Base-by-base conservation (phyloP, 2,888 invertebrate species). In the Syritta pipiens region DNA sequence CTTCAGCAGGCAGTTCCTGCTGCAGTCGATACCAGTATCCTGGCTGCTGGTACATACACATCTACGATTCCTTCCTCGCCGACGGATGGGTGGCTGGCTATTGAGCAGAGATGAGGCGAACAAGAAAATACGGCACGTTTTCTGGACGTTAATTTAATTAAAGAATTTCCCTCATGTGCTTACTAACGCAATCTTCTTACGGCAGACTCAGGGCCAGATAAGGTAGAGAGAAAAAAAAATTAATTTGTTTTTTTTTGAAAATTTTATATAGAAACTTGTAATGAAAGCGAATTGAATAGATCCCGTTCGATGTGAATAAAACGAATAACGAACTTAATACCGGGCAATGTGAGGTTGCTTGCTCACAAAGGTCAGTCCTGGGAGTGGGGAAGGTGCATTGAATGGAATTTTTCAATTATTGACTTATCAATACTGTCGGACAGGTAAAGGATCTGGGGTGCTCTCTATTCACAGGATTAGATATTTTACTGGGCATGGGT, bases 111-210 rank as follows among this genome's bases (percentile, higher is more conserved):
- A 17, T 17, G 37, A 17, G n/a, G n/a, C 9, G n/a, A 37, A 55
- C 6, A 12, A 26, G 20, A 51, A 24, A 65, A 65, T 42, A 53
- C 35, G 24, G 37, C 71, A 77, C 59, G 63, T 71, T 77, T 65
- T 4, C 20, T 12, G 60, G 59, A 65, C 76, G 57, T 65, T 71
- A 77, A 77, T 77, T 77, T 71, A 77, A 77, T 77, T 71, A 77
- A 71, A 60, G 28, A 59, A 51, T 53, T 53, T 57, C 32, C 55
- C 62, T 62, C 19, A 53, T 49, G 35, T 63, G 62, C 75, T 62
- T 48, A 51, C 68, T 60, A 51, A 68, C 60, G 53, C 60, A 68
- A 48, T 37, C 30, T n/a, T n/a, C n/a, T n/a, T n/a, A 30, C 30
- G 3, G n/a, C 1, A 63, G 48, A 46, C 32, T 42, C 26, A n/a